Conservation (phyloP, 2,113 vertebrate species). For the Vanacampus margaritifer region DNA sequence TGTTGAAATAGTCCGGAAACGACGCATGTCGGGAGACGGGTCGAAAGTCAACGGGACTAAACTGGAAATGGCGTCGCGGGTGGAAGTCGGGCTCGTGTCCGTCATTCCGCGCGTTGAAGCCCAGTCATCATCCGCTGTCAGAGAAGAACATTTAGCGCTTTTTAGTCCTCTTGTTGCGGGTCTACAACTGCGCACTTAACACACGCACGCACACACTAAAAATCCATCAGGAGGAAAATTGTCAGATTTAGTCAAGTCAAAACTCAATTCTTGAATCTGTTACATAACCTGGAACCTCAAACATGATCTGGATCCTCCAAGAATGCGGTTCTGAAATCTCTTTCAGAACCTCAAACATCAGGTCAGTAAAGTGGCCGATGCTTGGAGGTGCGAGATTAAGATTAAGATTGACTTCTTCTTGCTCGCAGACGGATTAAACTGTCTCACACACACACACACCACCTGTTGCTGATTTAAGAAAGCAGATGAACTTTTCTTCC, state of each 20-base stretch:
- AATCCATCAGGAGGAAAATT: no score
- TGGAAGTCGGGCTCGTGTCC: constrained; percentile 13
- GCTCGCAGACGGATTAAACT: constrained; percentile 32
- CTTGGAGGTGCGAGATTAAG: constrained; percentile 1
- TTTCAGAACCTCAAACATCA: background rate
- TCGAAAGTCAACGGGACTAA: background rate
- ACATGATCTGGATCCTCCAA: background rate
- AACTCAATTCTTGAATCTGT: background rate
- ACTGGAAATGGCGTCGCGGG: background rate
- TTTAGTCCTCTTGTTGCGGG: constrained; percentile 40
- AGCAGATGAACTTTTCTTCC: background rate
- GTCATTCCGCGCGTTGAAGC: constrained; percentile 51
- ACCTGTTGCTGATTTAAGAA: constrained; percentile 16
- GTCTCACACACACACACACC: constrained; percentile 13
- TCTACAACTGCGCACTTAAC: constrained; percentile 13
- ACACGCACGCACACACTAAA: background rate
- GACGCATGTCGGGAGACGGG: background rate
- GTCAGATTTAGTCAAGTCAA: no score
- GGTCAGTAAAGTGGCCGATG: background rate
- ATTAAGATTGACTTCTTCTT: constrained; percentile 5
- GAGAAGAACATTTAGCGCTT: constrained; percentile 56
- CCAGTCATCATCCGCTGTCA: constrained; percentile 55
- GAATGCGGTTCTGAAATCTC: background rate
- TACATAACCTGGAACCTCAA: background rate
- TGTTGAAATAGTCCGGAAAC: background rate